Base-by-base conservation (phyloP, 2,113 vertebrate genomes). In the Eretmochelys imbricata region DNA sequence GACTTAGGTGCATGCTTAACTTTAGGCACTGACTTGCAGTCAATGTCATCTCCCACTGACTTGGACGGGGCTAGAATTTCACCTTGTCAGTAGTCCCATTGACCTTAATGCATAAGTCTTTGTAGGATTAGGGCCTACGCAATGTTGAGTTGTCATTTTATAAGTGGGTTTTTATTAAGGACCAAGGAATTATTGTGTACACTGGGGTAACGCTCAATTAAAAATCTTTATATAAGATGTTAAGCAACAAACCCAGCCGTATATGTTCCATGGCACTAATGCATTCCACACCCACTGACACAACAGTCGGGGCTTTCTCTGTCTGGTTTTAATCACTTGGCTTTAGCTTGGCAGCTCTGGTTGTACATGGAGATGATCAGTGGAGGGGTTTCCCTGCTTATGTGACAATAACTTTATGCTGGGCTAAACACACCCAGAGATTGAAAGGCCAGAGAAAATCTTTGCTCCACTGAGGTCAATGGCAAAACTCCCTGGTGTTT, bases 221-320 rank as follows among this genome's bases (percentile, higher is more conserved):
- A 88, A 80, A 46, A 19, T 80, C 49, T 51, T 94, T 95, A 54
- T 89, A 79, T 69, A 94, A 57, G 57, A 91, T 83, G 92, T 72
- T 89, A 89, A 95, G 96, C 84, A 57, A 88, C 62, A 88, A 89
- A 88, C 38, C 79, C 48, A 81, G 85, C 53, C 78, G 82, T 6
- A 96, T 3, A 4, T 94, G 88, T 92, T 81, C 55, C 85, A 92
- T 35, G 17, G 81, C 87, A 96, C 85, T 89, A 84, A 62, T 0
- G 0, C 0, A 3, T 49, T 93, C 88, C 53, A 88, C 48, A 17
- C 62, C 62, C 88, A 91, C 84, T 92, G 95, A 94, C 53, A 95
- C 27, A 94, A 94, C 85, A 92, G 88, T 88, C 76, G 24, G 1
- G 42, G 84, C 80, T 83, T 27, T 0, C 0, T 90, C 80, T 76